Percentiles rank a stretch among this genome's conserved stretches.
phyloP scores from a whole-genome alignment of 2,888 invertebrate genomes.

The Limulus polyphemus region DNA sequence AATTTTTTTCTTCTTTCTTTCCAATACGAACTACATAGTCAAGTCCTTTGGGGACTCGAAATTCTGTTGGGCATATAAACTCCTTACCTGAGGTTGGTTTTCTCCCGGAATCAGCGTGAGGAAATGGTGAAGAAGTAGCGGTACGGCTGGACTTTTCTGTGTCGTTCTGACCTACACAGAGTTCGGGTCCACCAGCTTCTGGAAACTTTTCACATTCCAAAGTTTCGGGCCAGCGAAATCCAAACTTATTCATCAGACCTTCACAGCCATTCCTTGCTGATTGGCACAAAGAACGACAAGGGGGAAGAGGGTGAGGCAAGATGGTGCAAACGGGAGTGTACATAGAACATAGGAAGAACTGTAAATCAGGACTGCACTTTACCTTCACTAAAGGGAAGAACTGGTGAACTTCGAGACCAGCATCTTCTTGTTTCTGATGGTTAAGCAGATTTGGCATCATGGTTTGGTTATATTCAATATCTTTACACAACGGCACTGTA shows the following conservation, averaged over 20 bases:
- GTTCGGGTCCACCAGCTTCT: constrained; percentile 44
- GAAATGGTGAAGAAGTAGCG: background rate
- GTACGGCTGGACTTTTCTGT: constrained; percentile 26
- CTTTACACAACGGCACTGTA: constrained; percentile 78
- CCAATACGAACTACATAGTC: constrained; percentile 62
- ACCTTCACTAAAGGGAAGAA: constrained; percentile 89
- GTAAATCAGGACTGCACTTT: constrained; percentile 82
- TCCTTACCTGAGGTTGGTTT: constrained; percentile 29
- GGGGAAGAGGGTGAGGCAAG: constrained; percentile 73
- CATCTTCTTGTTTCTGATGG: constrained; percentile 87
- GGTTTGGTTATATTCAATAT: constrained; percentile 86
- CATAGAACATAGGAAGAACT: constrained; percentile 88
- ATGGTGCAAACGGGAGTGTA: constrained; percentile 94
- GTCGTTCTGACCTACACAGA: constrained; percentile 42
- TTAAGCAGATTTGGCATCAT: constrained; percentile 90
- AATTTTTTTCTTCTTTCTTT: constrained; percentile 37
- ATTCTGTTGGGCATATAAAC: constrained; percentile 75
- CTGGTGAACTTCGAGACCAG: constrained; percentile 80
- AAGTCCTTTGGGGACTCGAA: constrained; percentile 60
- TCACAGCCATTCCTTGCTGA: constrained; percentile 80
- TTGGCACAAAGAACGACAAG: constrained; percentile 77
- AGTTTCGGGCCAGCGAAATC: constrained; percentile 77
- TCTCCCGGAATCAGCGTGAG: background rate
- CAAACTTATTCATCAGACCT: constrained; percentile 67
- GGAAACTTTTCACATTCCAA: constrained; percentile 80